Evolutionary conservation across 2,888 invertebrate genomes (phyloP).

Genomic region (Atethmia centrago): DNA sequence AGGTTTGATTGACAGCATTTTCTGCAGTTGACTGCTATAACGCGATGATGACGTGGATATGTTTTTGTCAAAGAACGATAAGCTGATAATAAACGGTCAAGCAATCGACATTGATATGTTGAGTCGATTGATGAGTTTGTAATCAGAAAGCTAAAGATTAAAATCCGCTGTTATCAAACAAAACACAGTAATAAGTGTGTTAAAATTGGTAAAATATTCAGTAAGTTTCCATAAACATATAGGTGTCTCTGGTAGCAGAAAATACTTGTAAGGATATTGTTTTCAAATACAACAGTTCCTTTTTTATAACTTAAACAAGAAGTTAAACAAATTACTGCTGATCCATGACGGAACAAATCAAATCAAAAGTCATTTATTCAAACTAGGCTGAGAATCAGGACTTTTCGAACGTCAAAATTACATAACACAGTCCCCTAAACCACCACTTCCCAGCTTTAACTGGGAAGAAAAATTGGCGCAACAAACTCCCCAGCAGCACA

Average conservation of each 20-base stretch:
- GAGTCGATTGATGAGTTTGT: background rate
- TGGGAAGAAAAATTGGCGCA: too few relatives aligned
- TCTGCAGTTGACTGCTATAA: background rate
- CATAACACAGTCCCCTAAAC: too few relatives aligned
- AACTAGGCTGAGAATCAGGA: too few relatives aligned
- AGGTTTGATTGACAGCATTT: too few relatives aligned
- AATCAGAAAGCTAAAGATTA: background rate
- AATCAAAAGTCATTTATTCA: too few relatives aligned
- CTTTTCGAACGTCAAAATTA: too few relatives aligned
- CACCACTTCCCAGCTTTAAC: too few relatives aligned
- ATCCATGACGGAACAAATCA: background rate
- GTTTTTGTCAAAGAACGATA: background rate
- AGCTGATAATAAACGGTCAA: constrained; percentile 7
- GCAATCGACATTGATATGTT: background rate
- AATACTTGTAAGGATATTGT: background rate
- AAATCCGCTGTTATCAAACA: background rate
- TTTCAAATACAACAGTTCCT: background rate
- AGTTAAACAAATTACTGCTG: background rate
- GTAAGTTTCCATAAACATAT: background rate
- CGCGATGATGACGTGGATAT: background rate
- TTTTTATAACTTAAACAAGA: background rate
- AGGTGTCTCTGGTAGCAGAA: background rate
- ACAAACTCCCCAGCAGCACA: too few relatives aligned
- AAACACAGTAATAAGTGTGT: background rate
- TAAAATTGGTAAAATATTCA: background rate